A percentile compares a stretch with the other conserved stretches of the same genome.
phyloP scores from a whole-genome alignment of 2,888 invertebrate species.

The Syrphus vitripennis region DNA sequence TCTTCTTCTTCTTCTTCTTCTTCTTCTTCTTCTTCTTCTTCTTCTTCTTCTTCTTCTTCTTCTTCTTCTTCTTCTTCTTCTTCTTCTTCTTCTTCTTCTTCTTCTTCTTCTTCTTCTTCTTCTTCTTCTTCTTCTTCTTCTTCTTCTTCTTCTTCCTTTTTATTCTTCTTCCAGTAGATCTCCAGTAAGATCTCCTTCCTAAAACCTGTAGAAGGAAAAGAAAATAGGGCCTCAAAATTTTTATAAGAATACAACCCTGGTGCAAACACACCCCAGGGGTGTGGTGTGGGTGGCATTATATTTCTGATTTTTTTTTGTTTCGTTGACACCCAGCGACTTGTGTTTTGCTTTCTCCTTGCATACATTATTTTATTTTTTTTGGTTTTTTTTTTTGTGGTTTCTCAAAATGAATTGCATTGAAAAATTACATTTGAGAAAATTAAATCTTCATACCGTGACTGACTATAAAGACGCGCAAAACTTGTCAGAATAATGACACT shows the following conservation, averaged over 20 bases:
- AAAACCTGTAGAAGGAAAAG: too few species aligned
- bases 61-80: too few species aligned
- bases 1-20: too few species aligned
- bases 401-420: constrained; percentile 59
- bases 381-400: background rate
- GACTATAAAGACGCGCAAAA: constrained; percentile 38
- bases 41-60: too few species aligned
- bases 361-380: constrained; percentile 4
- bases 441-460: constrained; percentile 51
- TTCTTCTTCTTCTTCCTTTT: too few species aligned
- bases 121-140: too few species aligned
- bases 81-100: too few species aligned
- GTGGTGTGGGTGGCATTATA: constrained; percentile 64
- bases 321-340: constrained; percentile 15
- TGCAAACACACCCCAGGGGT: background rate
- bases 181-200: too few species aligned
- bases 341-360: constrained; percentile 24
- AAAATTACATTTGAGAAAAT: constrained; percentile 64
- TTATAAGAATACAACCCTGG: background rate
- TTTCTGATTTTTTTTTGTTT: constrained; percentile 4
- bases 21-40: too few species aligned
- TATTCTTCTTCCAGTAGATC: too few species aligned
- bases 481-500: constrained; percentile 46
- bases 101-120: too few species aligned
- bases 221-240: too few species aligned